phyloP scores from a whole-genome alignment of 2,888 invertebrate species.

The Nowickia ferox region DNA sequence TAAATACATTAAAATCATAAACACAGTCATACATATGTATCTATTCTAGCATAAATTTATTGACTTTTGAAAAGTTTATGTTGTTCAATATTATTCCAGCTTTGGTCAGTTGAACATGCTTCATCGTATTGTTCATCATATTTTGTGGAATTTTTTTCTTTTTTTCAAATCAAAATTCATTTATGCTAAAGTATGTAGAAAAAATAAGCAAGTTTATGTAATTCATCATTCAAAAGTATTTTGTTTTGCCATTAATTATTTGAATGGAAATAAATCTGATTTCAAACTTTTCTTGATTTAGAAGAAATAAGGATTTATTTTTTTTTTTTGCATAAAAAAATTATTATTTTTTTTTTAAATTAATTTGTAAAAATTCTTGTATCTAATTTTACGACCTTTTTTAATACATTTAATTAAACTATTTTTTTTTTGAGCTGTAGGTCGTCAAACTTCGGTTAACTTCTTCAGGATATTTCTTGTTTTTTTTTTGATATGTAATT shows the following conservation, averaged over 20 bases:
- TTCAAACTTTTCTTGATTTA: not conserved
- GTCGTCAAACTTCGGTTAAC: too few relatives aligned
- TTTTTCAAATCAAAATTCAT: slow-evolving; percentile 41
- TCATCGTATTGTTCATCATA: slow-evolving; percentile 13
- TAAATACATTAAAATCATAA: not conserved
- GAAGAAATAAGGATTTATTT: not conserved
- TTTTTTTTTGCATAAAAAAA: not conserved
- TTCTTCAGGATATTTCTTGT: too few relatives aligned
- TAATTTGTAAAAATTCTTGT: too few relatives aligned
- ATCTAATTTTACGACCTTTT: too few relatives aligned
- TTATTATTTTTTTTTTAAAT: too few relatives aligned
- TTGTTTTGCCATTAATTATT: not conserved
- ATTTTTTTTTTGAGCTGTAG: too few relatives aligned
- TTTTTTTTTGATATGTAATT: too few relatives aligned
- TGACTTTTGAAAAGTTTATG: slow-evolving; percentile 55
- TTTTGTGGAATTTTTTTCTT: not conserved
- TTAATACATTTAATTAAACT: too few relatives aligned
- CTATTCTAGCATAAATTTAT: slow-evolving; percentile 31
- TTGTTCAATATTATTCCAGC: slow-evolving; percentile 49
- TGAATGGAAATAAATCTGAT: slow-evolving; percentile 11
- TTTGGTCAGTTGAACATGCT: slow-evolving; percentile 45
- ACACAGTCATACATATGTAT: not conserved
- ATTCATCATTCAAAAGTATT: not conserved
- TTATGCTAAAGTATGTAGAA: slow-evolving; percentile 47
- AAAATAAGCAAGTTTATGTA: not conserved